Evolutionary conservation across 2,113 vertebrate species (phyloP).

Genomic region (Rhineura floridana): DNA sequence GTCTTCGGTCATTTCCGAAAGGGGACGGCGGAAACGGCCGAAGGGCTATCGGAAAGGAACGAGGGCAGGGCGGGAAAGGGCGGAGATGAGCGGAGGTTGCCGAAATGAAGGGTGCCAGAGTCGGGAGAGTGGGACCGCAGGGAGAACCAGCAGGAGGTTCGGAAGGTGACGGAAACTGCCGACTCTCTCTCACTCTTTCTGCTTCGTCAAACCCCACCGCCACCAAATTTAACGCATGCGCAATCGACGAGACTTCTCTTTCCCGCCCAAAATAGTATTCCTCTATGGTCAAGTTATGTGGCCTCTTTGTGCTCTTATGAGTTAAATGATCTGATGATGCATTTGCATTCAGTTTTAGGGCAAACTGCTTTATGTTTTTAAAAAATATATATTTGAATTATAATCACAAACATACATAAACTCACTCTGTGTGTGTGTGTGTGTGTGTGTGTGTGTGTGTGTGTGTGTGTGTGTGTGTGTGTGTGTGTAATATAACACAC

Average conservation of each 20-base stretch:
- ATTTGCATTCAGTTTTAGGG: not conserved
- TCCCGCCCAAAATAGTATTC: conserved; percentile 45
- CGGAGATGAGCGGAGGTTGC: conserved; percentile 21
- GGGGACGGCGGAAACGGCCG: conserved; percentile 52
- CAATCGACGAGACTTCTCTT: accelerated
- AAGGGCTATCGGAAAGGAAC: conserved; percentile 29
- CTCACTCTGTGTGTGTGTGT: too few species aligned
- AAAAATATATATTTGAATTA: too few species aligned
- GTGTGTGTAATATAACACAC: too few species aligned
- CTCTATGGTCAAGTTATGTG: too few species aligned
- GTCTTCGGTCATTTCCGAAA: conserved; percentile 36
- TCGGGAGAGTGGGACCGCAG: not conserved
- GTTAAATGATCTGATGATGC: not conserved
- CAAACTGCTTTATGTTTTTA: not conserved
- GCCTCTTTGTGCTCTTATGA: not conserved
- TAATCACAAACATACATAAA: too few species aligned
- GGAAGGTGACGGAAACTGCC: conserved; percentile 8
- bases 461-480: too few species aligned
- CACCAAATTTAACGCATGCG: not conserved
- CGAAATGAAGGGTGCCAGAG: conserved; percentile 4
- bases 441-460: too few species aligned
- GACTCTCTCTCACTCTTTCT: not conserved
- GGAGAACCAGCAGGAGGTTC: not conserved
- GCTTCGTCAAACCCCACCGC: too few species aligned
- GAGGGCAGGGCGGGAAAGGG: not conserved